These are phyloP conservation scores for Smutsia gigantea DNA, from an alignment of 2,797 vertebrate species.

Conservation along the genomic window DNA sequence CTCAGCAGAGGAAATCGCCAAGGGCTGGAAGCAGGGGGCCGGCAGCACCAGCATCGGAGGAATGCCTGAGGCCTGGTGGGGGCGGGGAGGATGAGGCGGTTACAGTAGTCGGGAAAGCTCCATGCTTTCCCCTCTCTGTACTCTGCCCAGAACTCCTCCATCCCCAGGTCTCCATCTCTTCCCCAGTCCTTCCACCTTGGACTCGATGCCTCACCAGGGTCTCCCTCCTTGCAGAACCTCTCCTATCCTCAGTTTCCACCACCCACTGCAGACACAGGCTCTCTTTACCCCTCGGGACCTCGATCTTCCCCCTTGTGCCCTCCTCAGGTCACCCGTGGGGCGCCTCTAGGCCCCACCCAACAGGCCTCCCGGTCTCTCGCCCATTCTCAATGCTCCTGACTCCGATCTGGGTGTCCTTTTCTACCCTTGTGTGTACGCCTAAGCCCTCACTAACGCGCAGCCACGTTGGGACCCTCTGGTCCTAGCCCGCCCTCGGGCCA, in stretches of 20 bases:
- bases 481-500: too few relatives aligned
- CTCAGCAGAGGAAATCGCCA: not conserved
- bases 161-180: too few relatives aligned
- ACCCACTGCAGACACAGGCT: not conserved
- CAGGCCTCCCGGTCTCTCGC: not conserved
- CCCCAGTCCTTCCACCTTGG: not conserved
- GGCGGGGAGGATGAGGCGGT: not conserved
- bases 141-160: too few relatives aligned
- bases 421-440: not conserved
- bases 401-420: not conserved
- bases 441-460: not conserved
- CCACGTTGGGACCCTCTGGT: too few relatives aligned
- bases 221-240: not conserved
- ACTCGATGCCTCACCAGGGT: not conserved
- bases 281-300: not conserved
- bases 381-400: not conserved
- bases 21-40: not conserved
- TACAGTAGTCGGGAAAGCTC: not conserved
- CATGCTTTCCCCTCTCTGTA: not conserved
- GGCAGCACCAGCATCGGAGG: slow-evolving; percentile 39
- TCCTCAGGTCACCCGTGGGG: not conserved
- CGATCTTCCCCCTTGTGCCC: fast-evolving
- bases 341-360: not conserved
- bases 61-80: slow-evolving; percentile 24
- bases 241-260: not conserved